phyloP scores from a whole-genome alignment of 2,797 vertebrate species.

The Dipus sagitta region DNA sequence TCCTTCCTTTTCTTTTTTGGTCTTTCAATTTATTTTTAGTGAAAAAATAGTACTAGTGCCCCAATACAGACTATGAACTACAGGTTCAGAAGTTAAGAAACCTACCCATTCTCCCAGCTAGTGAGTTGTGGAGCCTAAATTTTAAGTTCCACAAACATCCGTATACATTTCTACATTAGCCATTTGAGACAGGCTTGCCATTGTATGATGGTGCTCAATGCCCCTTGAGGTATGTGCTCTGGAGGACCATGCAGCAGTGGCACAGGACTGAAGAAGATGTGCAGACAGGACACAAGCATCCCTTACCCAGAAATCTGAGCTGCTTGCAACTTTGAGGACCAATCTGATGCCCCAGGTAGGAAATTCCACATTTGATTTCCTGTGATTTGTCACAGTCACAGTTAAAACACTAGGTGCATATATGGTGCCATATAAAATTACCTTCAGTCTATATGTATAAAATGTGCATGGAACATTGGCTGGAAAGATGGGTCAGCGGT shows the following conservation, averaged over 20 bases:
- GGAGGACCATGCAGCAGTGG: neutral
- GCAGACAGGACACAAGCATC: neutral
- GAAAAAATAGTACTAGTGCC: neutral
- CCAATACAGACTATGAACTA: neutral
- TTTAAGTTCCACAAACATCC: neutral
- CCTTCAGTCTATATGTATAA: neutral
- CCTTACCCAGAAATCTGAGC: neutral
- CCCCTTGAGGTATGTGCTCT: neutral
- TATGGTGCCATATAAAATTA: neutral
- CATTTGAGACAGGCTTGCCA: neutral
- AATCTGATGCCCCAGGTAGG: neutral
- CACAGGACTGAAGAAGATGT: neutral
- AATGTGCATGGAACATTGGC: neutral
- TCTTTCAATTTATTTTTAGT: slow-evolving; percentile 45
- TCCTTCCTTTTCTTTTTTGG: too few relatives aligned
- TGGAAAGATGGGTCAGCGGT: too few relatives aligned
- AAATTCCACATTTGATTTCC: neutral
- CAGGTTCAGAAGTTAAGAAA: neutral
- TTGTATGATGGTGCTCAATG: neutral
- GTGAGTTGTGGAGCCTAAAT: neutral
- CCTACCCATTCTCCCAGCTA: neutral
- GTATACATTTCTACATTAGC: neutral
- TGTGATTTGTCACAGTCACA: neutral
- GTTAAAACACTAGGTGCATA: neutral
- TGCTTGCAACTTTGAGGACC: neutral